Evolutionary conservation across 2,113 vertebrate species (phyloP).

Genomic region (Mastomys natalensis): DNA sequence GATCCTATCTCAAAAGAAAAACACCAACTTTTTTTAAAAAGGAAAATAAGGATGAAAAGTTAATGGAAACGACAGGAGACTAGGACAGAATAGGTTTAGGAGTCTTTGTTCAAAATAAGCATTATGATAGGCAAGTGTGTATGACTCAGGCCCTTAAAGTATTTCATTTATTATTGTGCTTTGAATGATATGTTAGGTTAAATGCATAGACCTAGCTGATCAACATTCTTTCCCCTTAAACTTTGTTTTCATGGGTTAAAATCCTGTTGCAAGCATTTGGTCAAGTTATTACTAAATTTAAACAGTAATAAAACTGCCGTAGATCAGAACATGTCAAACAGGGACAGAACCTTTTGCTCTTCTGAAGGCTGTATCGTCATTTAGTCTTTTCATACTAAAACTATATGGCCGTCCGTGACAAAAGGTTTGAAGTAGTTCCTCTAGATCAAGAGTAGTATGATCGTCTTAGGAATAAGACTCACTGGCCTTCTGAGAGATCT

Average conservation of each 20-base stretch:
- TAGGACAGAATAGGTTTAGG: background rate
- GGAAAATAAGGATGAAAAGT: conserved; percentile 28
- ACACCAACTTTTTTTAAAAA: background rate
- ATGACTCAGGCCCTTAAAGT: background rate
- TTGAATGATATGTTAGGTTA: conserved; percentile 13
- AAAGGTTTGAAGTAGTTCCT: background rate
- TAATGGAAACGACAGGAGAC: background rate
- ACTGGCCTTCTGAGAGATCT: background rate
- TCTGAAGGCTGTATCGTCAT: background rate
- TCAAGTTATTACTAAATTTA: background rate
- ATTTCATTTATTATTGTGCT: background rate
- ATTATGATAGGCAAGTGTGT: background rate
- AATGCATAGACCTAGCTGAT: background rate
- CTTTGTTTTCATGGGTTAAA: background rate
- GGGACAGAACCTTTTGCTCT: background rate
- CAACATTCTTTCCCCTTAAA: background rate
- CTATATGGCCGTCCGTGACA: background rate
- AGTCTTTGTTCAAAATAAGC: background rate
- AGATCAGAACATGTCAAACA: background rate
- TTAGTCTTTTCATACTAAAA: background rate
- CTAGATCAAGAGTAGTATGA: background rate
- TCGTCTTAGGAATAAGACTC: background rate
- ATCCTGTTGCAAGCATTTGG: background rate
- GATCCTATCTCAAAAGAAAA: background rate
- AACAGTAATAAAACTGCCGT: background rate